phyloP scores from a whole-genome alignment of 1,140 invertebrate genomes.

The Andricus grossulariae region DNA sequence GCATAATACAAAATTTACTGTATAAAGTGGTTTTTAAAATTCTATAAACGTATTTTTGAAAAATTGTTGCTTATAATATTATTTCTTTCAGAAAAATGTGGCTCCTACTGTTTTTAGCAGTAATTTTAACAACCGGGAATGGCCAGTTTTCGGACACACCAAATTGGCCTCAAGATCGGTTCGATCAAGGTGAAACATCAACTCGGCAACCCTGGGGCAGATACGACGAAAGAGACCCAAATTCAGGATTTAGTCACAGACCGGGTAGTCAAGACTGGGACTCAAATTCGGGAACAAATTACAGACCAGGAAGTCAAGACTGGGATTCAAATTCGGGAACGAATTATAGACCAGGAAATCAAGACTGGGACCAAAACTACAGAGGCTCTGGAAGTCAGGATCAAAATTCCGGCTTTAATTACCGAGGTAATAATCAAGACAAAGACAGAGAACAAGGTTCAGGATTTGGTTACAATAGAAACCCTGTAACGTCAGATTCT shows the following conservation, averaged over 20 bases:
- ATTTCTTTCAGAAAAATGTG: slow-evolving; percentile 53
- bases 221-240: slow-evolving; percentile 54
- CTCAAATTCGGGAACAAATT: slow-evolving; percentile 27
- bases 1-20: no score
- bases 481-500: background rate
- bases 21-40: no score
- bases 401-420: no score
- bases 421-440: slow-evolving; percentile 30
- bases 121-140: slow-evolving; percentile 45
- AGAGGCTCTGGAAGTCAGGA: slow-evolving; percentile 36
- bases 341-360: background rate
- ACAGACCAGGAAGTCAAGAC: background rate
- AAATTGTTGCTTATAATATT: slow-evolving; percentile 3
- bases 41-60: background rate
- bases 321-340: slow-evolving; percentile 21
- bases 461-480: slow-evolving; percentile 9
- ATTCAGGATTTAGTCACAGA: background rate
- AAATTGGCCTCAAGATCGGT: slow-evolving; percentile 39
- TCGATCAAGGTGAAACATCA: slow-evolving; percentile 47
- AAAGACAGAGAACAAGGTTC: slow-evolving; percentile 17
- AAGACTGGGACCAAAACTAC: slow-evolving; percentile 34
- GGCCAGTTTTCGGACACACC: slow-evolving; percentile 40
- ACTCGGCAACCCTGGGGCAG: slow-evolving; percentile 57
- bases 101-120: slow-evolving; percentile 47
- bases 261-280: slow-evolving; percentile 35